Base-by-base conservation (phyloP, 2,113 vertebrate species). In the Rhinolophus sinicus region DNA sequence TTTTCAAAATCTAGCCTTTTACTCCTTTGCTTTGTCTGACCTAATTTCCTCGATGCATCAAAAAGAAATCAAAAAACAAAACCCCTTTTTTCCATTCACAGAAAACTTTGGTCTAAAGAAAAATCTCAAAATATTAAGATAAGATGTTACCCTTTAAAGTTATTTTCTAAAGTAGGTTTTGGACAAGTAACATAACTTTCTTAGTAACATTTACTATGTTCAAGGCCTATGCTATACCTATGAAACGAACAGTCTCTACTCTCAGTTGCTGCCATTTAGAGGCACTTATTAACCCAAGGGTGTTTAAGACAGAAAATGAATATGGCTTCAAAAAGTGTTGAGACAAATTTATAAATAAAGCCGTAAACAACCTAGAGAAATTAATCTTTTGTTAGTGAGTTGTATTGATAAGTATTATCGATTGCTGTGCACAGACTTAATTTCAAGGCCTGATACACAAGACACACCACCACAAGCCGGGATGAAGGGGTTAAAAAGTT, bases 1-100 rank as follows among this genome's bases (percentile, higher is more conserved):
- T 87, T 96, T 91, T 52, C 22, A 96, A 67, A 72, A 44, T 70
- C 24, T 72, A 72, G 30, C 28, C n/a, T 64, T 64, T 76, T 60
- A 52, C 24, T 75, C 50, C 33, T 91, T 93, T 47, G 35, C 50
- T 88, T 93, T 58, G 9, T 65, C 67, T 60, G 58, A 54, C 40
- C 30, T 38, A 56, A 69, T 90, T 80, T 70, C 65, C 50, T 40
- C 15, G 11, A 19, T n/a, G 15, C 12, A 60, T 75, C 33, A 22
- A 58, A 80, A 65, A 77, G 14, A 85, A 75, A 89, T 65, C 54
- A 65, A 88, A 89, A 83, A 47, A 62, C 18, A 62, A 3, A 62
- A 62, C 11, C 26, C 35, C 19, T 15, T 21, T 64, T 92, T 22
- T 26, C 33, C 52, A 70, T 87, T 78, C 33, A 40, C n/a, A 35